Percentiles rank a stretch among this genome's conserved stretches.
Evolutionary conservation across 2,888 invertebrate species (phyloP).

Genomic region (Andrena bicolor): DNA sequence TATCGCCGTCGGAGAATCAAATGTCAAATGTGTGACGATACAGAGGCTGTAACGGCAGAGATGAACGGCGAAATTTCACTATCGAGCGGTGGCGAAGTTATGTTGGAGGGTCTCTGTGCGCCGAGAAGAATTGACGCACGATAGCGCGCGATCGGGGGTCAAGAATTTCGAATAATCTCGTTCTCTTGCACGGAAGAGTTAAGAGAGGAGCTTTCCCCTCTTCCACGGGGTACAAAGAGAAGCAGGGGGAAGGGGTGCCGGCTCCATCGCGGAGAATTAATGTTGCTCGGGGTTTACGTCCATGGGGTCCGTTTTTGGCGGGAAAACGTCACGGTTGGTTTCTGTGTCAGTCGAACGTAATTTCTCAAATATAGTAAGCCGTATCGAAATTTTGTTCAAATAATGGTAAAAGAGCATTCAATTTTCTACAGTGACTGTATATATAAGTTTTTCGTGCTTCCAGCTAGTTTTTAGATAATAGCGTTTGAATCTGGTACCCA

Average conservation of each 20-base stretch:
- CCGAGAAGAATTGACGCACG: background rate
- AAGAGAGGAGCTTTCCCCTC: background rate
- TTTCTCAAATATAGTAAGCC: no score
- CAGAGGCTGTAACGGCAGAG: background rate
- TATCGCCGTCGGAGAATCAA: background rate
- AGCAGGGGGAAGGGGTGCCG: background rate
- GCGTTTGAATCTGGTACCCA: no score
- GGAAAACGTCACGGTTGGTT: no score
- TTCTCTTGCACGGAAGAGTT: background rate
- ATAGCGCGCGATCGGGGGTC: background rate
- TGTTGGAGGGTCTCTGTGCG: background rate
- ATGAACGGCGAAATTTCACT: background rate
- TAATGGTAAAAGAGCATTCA: no score
- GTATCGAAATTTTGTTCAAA: no score
- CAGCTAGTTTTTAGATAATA: no score
- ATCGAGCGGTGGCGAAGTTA: background rate
- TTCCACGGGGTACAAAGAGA: background rate
- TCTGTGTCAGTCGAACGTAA: no score
- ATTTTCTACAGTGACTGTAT: no score
- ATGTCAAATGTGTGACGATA: background rate
- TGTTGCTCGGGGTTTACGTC: background rate
- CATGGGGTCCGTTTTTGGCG: background rate
- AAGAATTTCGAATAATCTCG: constrained; percentile 4
- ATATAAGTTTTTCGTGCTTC: no score
- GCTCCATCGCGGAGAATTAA: background rate